Evolutionary conservation across 2,797 vertebrate genomes (phyloP), one percentile per base, ranked within the genome.

Genomic region (Periparus ater): DNA sequence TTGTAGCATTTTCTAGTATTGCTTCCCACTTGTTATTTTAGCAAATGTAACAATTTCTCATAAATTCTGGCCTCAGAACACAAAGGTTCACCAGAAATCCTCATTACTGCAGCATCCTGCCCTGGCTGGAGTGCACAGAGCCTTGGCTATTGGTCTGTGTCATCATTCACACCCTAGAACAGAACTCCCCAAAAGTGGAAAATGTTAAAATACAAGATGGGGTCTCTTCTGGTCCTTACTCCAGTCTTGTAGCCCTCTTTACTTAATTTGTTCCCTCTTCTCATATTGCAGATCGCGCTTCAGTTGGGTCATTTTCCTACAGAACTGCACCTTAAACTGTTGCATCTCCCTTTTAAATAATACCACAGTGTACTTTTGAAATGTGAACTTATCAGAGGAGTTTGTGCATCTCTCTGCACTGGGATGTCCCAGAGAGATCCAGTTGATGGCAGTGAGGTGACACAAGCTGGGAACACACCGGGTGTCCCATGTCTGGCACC

Each of bases 21-120:
- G 27, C 19, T 79, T 89, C 17, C 36, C 19, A 21, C 34, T 76
- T 30, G 19, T 93, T 82, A 60, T 92, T 94, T 91, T 63, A 88
- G 11, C 40, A 50, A 73, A 29, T 57, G 16, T 34, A 84, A 65
- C 53, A 85, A 26, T 8, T 51, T 93, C 16, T 26, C 48, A 57
- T 70, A 38, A 85, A 87, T 85, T 70, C 47, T 26, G 27, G 42
- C 44, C 73, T 74, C 62, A 30, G 54, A 93, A 60, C 54, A 45
- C 18, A 17, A 61, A 74, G 76, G 30, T 85, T 66, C 76, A 34
- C 18, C 62, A 84, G 85, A 17, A 17, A 45, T 34, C n/a, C 76
- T 91, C 66, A 53, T 72, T 67, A 48, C 40, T 53, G 72, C 61
- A 67, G 23, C 40, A 38, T 42, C 48, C 65, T 62, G 45, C 20